These are phyloP conservation scores for Stylophora pistillata DNA, from an alignment of 64 coral and sea anemone species.

Conservation along the genomic window DNA sequence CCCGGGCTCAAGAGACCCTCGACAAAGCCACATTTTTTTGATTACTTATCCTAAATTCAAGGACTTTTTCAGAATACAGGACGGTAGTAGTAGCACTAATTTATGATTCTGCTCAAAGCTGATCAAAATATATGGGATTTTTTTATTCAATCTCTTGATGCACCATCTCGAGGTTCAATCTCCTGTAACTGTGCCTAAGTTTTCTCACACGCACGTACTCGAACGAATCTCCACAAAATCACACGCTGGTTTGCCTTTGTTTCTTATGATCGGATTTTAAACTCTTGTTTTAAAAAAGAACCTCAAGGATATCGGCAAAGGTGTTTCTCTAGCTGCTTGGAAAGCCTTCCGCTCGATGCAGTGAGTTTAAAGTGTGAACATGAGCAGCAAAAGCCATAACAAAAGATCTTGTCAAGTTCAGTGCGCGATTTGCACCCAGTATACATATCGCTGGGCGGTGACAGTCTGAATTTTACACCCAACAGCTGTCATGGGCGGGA, in stretches of 20 bases:
- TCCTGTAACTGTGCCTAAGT: too few relatives aligned
- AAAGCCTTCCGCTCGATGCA: background rate
- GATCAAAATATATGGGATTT: too few relatives aligned
- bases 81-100: too few relatives aligned
- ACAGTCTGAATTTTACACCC: background rate
- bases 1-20: background rate
- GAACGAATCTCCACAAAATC: too few relatives aligned
- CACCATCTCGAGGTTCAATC: too few relatives aligned
- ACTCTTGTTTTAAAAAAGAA: background rate
- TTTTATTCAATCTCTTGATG: too few relatives aligned
- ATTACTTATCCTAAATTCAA: background rate
- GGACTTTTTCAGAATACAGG: background rate
- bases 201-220: too few relatives aligned
- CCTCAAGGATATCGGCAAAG: background rate
- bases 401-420: background rate
- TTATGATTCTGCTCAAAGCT: too few relatives aligned
- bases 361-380: background rate
- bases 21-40: background rate
- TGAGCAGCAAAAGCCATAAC: background rate
- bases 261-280: background rate
- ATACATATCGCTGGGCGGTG: background rate
- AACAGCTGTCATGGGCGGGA: too few relatives aligned
- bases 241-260: background rate
- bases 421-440: background rate
- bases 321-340: background rate